A percentile compares a stretch with the other conserved stretches of the same genome.
Conservation (phyloP, 2,797 vertebrate genomes). For the Perodicticus potto region DNA sequence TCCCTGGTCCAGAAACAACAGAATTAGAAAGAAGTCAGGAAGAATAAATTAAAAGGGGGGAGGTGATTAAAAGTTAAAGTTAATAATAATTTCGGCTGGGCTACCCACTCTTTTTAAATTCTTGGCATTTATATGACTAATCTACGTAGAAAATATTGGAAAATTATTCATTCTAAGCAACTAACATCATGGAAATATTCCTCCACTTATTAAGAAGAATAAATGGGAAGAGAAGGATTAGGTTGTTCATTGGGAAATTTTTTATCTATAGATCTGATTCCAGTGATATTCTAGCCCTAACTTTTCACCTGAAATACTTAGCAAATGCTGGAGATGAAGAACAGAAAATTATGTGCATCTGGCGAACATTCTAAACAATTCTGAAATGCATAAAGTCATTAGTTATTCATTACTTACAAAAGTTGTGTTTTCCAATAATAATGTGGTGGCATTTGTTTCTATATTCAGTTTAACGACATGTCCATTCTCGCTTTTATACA, state of each 20-base stretch:
- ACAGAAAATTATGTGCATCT: not conserved
- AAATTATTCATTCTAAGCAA: not conserved
- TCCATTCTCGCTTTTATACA: conserved; percentile 96
- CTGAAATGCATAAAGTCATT: conserved; percentile 48
- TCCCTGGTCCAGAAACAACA: not conserved
- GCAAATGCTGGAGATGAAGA: not conserved
- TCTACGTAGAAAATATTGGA: not conserved
- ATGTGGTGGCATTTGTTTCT: conserved; percentile 93
- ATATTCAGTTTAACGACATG: conserved; percentile 97
- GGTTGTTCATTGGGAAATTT: not conserved
- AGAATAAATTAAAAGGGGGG: not conserved
- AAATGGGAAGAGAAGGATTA: not conserved
- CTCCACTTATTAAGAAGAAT: not conserved
- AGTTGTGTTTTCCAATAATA: conserved; percentile 95
- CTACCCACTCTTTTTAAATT: not conserved
- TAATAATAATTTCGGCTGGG: not conserved
- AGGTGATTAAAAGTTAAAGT: not conserved
- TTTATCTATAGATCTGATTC: not conserved
- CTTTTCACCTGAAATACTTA: not conserved
- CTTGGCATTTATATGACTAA: not conserved
- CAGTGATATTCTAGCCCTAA: not conserved
- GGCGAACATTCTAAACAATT: conserved; percentile 34
- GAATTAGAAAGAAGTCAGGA: not conserved
- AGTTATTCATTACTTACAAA: conserved; percentile 93
- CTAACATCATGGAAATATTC: not conserved